Base-by-base conservation (phyloP, 2,888 invertebrate species). In the Nebria brevicollis region DNA sequence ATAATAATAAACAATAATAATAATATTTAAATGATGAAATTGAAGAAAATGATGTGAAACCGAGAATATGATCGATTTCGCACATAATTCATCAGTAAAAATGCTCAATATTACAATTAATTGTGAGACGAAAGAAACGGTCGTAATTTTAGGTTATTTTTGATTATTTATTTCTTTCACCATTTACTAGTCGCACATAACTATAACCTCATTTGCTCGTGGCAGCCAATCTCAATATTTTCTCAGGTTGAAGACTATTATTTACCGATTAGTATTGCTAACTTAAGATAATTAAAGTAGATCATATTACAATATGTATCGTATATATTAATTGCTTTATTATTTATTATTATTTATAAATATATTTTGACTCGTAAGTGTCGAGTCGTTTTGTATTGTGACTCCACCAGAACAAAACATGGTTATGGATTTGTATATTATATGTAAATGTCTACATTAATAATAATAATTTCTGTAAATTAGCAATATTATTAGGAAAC, bases 81-180 rank as follows among this genome's bases (percentile, higher is more conserved):
- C 54, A 54, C 54, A 54, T 54, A 54, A 54, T 54, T 54, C 54
- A 54, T 54, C 54, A 11, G 54, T 54, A 54, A 54, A 54, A 54
- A 54, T 54, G 54, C 54, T 54, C 54, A 54, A 54, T 54, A 54
- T 54, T 54, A 54, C 54, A 54, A 54, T 54, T 54, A 54, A 54
- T 54, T 54, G 54, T 54, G 54, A 54, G 54, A 54, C 8, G 54
- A 54, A 54, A 54, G 54, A 54, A 54, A 54, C 54, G 54, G 54
- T 54, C 54, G 54, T 54, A 54, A 54, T 54, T 54, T 54, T 54
- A 54, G 13, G 54, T 54, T 54, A 54, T 11, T 13, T 54, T 54
- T 54, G 54, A 13, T 6, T 54, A 11, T 54, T 54, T 54, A 54
- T 54, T 54, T 54, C 8, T 54, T 54, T 13, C 54, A 54, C 54